Conservation (phyloP, 2,888 invertebrate species). For the Prosopocoilus inquinatus region DNA sequence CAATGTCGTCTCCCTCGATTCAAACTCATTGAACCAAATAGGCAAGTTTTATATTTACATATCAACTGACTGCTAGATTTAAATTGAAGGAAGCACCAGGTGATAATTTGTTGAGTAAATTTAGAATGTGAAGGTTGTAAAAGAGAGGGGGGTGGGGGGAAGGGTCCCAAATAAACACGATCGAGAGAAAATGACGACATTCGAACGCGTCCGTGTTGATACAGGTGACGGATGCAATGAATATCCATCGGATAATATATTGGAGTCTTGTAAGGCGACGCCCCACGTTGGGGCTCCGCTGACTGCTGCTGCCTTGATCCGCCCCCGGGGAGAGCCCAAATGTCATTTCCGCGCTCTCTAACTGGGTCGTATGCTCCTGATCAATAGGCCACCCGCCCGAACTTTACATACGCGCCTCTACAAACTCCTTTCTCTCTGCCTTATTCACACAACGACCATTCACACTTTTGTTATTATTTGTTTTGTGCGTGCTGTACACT, state of each 20-base stretch:
- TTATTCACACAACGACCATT: constrained; percentile 7
- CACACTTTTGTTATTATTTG: constrained; percentile 10
- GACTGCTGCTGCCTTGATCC: constrained; percentile 34
- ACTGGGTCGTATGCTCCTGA: constrained; percentile 32
- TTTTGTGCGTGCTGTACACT: not conserved
- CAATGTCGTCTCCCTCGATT: too few relatives aligned
- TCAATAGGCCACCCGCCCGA: constrained; percentile 31
- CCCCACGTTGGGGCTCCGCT: constrained; percentile 26
- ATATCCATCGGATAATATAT: constrained; percentile 40
- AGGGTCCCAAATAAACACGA: not conserved
- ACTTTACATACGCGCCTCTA: constrained; percentile 12
- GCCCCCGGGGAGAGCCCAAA: constrained; percentile 30
- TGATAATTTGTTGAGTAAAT: too few relatives aligned
- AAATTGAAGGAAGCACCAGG: too few relatives aligned
- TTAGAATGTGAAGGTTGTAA: too few relatives aligned
- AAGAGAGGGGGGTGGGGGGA: too few relatives aligned
- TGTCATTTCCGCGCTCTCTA: constrained; percentile 32
- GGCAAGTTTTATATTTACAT: too few relatives aligned
- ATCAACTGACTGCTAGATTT: too few relatives aligned
- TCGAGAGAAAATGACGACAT: too few relatives aligned
- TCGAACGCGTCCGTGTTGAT: not conserved
- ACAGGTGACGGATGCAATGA: constrained; percentile 29
- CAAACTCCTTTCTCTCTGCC: too few relatives aligned
- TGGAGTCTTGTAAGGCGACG: constrained; percentile 35
- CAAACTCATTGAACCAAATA: too few relatives aligned